Evolutionary conservation across 2,888 invertebrate genomes (phyloP).

Genomic region (Mesoligia furuncula): DNA sequence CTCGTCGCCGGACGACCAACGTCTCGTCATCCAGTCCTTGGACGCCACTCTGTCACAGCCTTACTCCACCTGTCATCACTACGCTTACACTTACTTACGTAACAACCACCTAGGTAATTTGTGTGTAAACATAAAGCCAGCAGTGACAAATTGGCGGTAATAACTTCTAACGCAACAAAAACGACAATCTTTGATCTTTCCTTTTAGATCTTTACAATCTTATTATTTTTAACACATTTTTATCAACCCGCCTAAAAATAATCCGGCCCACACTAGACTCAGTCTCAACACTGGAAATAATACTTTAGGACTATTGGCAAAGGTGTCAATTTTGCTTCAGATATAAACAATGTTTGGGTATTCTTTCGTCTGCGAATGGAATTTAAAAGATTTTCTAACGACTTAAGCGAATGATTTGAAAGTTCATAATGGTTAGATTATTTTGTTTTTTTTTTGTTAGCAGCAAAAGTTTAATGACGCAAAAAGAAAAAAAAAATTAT

Average conservation of each 20-base stretch:
- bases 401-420: constrained; percentile 13
- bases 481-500: no score
- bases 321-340: constrained; percentile 14
- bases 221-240: constrained; percentile 42
- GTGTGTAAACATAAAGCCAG: background rate
- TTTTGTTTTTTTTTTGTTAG: background rate
- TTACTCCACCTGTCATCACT: background rate
- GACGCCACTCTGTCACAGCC: background rate
- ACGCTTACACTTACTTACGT: background rate
- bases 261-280: constrained; percentile 35
- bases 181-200: constrained; percentile 40
- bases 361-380: constrained; percentile 9
- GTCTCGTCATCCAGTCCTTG: background rate
- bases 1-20: background rate
- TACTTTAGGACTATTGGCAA: background rate
- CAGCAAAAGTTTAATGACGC: no score
- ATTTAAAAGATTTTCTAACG: constrained; percentile 5
- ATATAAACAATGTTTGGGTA: background rate
- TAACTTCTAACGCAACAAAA: constrained; percentile 10
- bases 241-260: constrained; percentile 39
- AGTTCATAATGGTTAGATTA: background rate
- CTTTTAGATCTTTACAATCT: constrained; percentile 34
- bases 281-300: constrained; percentile 13
- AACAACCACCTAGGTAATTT: constrained; percentile 6
- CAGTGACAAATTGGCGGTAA: constrained; percentile 14